A percentile compares a stretch with the other conserved stretches of the same genome.
Evolutionary conservation across 2,888 invertebrate genomes (phyloP).

Genomic region (Herminia tarsipennalis): DNA sequence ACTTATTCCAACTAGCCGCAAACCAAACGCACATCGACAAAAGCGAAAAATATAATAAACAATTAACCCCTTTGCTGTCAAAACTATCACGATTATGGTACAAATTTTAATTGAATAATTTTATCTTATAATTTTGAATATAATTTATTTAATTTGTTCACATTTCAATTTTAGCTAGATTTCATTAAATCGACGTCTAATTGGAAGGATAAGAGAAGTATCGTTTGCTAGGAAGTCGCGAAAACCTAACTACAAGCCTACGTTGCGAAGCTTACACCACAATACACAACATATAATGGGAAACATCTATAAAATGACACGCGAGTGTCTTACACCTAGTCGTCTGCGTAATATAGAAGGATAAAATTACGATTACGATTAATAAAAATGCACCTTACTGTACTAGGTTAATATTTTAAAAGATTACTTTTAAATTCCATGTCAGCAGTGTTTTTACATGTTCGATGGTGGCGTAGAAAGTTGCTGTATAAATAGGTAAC

Average conservation of each 20-base stretch:
- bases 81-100: constrained; percentile 42
- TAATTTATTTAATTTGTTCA: constrained; percentile 64
- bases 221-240: constrained; percentile 82
- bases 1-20: constrained; percentile 64
- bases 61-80: constrained; percentile 46
- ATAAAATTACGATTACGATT: constrained; percentile 78
- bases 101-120: constrained; percentile 41
- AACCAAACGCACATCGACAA: constrained; percentile 68
- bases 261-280: constrained; percentile 77
- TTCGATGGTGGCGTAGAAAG: constrained; percentile 31
- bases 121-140: constrained; percentile 45
- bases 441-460: constrained; percentile 42
- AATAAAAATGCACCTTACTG: constrained; percentile 81
- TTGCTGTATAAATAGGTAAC: constrained; percentile 53
- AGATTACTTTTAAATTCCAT: constrained; percentile 60
- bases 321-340: constrained; percentile 73
- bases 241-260: constrained; percentile 82
- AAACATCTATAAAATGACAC: constrained; percentile 80
- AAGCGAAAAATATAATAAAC: constrained; percentile 65
- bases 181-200: constrained; percentile 69
- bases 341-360: constrained; percentile 76
- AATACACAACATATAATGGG: constrained; percentile 78
- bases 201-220: constrained; percentile 81
- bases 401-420: constrained; percentile 71
- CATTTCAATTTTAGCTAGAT: constrained; percentile 64